Base-by-base conservation (phyloP, 2,113 vertebrate species). In the Pleuronectes platessa region DNA sequence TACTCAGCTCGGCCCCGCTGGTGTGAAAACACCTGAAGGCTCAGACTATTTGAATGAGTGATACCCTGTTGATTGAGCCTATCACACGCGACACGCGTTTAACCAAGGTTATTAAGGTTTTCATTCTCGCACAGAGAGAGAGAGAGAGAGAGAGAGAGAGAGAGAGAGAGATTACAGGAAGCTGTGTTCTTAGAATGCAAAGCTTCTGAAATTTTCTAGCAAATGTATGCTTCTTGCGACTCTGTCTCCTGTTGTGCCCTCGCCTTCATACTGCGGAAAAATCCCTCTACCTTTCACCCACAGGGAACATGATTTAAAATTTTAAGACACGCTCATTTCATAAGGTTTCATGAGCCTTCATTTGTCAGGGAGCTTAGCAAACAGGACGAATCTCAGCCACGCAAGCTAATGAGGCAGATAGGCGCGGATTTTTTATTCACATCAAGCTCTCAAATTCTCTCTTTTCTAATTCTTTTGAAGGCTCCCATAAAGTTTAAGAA, bases 301-400 rank as follows among this genome's bases (percentile, higher is more conserved):
- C 31, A 1, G 35, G 23, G 61, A 37, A 56, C 23, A 54, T 59
- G 61, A 85, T 84, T 42, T 78, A 71, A 76, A 83, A 86, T 89
- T 45, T 76, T 69, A 68, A 82, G 40, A 51, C 42, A 61, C 61
- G 70, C 72, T 81, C 72, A 60, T 85, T 85, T 85, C 61, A 69
- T 75, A 82, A 79, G 62, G 61, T 79, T 83, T 87, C 68, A 71
- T 14, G 61, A 87, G 79, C 24, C 74, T 68, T 54, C 53, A 55
- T 68, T 49, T 82, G 73, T 71, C 80, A 54, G 74, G 40, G n/a
- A 40, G 64, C 66, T 74, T 64, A 61, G 69, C 31, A 40, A 53
- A 69, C 58, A 78, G 56, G 67, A 76, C 64, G 40, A 67, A 23
- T 82, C 59, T 68, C 15, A 78, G 70, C 23, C 21, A 20, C 4